Evolutionary conservation across 2,113 vertebrate species (phyloP), one percentile per base, ranked within the genome.

Genomic region (Xenopus tropicalis): DNA sequence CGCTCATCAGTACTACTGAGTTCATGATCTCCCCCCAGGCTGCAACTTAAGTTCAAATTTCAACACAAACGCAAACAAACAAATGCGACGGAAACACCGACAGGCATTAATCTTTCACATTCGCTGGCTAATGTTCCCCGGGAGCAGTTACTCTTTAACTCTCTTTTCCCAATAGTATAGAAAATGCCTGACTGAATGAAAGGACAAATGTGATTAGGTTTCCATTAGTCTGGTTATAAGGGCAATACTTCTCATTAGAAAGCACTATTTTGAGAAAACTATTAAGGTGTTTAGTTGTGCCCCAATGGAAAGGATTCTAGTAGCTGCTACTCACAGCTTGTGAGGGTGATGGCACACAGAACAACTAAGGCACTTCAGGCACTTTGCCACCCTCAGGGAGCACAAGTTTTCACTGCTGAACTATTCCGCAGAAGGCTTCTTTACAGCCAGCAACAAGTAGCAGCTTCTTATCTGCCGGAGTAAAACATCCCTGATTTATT

Each of bases 101-200:
- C 56, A 74, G 43, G 43, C 54, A 61, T 75, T 75, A 62, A 76
- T 76, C 58, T 51, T 44, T 63, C 66, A 69, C 66, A 56, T 10
- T n/a, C 2, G 2, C 58, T 24, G 23, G 73, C 66, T 69, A 69
- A 76, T 63, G 25, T 76, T 76, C 56, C 37, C 58, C 56, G 14
- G 14, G 9, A 23, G 24, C 16, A 44, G 73, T 69, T 76, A 76
- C 46, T 46, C 8, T 76, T 69, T 76, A 76, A 76, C 73, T 69
- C 42, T 14, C 10, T 21, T 63, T 8, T 7, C 13, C 25, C 25
- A 63, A 24, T 22, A 1, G 8, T 20, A 12, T n/a, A 17, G 17
- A n/a, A 21, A 58, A 11, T 11, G 3, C 19, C 19, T 21, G n/a
- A 58, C 56, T 58, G 10, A n/a, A 58, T 5, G 11, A 58, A 22